A percentile compares a stretch with the other conserved stretches of the same genome.
phyloP scores from a whole-genome alignment of 2,797 vertebrate genomes.

The Pseudopleuronectes americanus region DNA sequence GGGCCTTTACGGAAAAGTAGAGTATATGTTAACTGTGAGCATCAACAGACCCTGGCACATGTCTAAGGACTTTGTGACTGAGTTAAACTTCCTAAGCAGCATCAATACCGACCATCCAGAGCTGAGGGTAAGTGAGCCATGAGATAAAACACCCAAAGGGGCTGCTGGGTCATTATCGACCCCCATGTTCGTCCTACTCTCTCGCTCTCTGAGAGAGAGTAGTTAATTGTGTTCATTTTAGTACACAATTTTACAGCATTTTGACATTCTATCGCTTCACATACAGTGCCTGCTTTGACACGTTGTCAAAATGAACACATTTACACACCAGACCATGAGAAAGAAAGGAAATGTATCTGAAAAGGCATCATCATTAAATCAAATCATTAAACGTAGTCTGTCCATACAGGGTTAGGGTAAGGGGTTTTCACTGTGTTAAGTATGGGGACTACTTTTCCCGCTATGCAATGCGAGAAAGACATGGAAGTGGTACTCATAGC shows the following conservation, averaged over 20 bases:
- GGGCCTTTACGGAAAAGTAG: constrained; percentile 22
- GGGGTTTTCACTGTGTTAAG: background rate
- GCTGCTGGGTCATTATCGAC: background rate
- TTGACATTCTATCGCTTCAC: too few species aligned
- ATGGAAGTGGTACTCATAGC: background rate
- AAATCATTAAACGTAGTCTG: too few species aligned
- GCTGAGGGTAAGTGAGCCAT: constrained; percentile 54
- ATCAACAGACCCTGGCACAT: constrained; percentile 69
- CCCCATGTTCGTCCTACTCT: too few species aligned
- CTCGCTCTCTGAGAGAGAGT: too few species aligned
- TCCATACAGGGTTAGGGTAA: too few species aligned
- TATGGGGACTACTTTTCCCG: background rate
- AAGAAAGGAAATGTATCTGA: too few species aligned
- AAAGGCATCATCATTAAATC: too few species aligned
- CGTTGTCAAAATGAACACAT: too few species aligned
- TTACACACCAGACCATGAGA: too few species aligned
- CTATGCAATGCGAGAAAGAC: background rate
- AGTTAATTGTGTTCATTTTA: too few species aligned
- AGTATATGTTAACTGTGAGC: constrained; percentile 54
- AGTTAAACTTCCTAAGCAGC: constrained; percentile 57
- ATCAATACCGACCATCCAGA: constrained; percentile 44
- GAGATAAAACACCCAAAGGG: background rate
- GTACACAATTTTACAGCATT: too few species aligned
- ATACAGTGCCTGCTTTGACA: too few species aligned
- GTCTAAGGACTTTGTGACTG: constrained; percentile 56